Evolutionary conservation across 2,888 invertebrate genomes (phyloP).

Genomic region (Eupeodes latifasciatus): DNA sequence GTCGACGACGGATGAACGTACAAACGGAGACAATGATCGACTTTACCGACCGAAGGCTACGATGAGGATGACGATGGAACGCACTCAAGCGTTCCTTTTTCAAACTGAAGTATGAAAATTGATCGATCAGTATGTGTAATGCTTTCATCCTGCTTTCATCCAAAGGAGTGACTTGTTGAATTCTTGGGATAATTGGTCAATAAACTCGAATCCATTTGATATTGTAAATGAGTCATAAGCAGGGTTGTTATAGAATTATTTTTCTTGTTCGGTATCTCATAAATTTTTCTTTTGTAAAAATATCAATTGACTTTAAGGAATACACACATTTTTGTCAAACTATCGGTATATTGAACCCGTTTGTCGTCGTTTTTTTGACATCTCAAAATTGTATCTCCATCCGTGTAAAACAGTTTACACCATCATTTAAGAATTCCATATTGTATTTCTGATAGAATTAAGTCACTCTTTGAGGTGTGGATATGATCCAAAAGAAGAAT

Average conservation of each 20-base stretch:
- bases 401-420: too few species aligned
- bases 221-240: slow-evolving; percentile 15
- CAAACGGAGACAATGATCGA: background rate
- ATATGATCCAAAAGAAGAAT: too few species aligned
- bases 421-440: too few species aligned
- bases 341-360: too few species aligned
- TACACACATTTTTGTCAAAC: too few species aligned
- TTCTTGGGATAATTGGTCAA: slow-evolving; percentile 73
- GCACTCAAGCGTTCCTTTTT: slow-evolving; percentile 49
- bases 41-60: too few species aligned
- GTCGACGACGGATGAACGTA: background rate
- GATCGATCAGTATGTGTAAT: slow-evolving; percentile 17
- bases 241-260: slow-evolving; percentile 14
- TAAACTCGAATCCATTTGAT: slow-evolving; percentile 50
- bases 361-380: too few species aligned
- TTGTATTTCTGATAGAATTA: too few species aligned
- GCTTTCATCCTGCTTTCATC: slow-evolving; percentile 55
- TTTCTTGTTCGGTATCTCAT: background rate
- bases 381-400: too few species aligned
- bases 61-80: background rate
- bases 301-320: too few species aligned
- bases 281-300: too few species aligned
- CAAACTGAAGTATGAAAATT: background rate
- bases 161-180: slow-evolving; percentile 55
- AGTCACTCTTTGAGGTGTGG: too few species aligned